Percentiles rank a stretch among this genome's conserved stretches.
Evolutionary conservation across 2,888 invertebrate species (phyloP).

Genomic region (Theodoxus fluviatilis): DNA sequence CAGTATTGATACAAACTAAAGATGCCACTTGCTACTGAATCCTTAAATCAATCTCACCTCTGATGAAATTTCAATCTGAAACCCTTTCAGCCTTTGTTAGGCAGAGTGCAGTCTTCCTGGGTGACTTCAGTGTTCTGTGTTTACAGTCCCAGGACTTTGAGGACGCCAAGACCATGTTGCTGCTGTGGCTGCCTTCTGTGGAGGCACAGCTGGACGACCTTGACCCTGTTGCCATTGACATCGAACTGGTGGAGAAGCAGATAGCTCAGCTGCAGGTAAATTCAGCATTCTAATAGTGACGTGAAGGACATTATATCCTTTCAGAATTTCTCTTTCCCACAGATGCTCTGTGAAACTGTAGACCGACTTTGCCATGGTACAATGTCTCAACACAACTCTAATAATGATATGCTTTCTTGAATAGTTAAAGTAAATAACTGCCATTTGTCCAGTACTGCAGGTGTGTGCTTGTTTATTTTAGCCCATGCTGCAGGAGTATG

Average conservation of each 20-base stretch:
- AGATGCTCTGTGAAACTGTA: too few relatives aligned
- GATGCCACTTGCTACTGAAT: too few relatives aligned
- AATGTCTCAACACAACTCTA: too few relatives aligned
- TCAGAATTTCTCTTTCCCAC: not conserved
- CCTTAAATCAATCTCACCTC: too few relatives aligned
- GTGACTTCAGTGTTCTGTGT: too few relatives aligned
- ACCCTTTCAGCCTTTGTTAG: too few relatives aligned
- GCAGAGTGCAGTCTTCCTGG: too few relatives aligned
- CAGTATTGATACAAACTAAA: too few relatives aligned
- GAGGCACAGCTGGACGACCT: conserved; percentile 80
- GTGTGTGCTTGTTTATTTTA: conserved; percentile 49
- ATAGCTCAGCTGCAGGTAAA: conserved; percentile 68
- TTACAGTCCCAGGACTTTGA: conserved; percentile 88
- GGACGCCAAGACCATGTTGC: conserved; percentile 79
- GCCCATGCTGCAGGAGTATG: conserved; percentile 86
- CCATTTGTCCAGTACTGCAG: not conserved
- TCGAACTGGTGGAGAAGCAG: conserved; percentile 84
- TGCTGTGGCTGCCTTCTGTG: conserved; percentile 84
- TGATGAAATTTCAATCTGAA: too few relatives aligned
- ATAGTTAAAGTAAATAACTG: not conserved
- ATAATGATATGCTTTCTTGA: too few relatives aligned
- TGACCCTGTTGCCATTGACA: conserved; percentile 85
- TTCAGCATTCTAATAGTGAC: not conserved
- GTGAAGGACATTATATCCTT: not conserved
- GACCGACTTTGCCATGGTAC: too few relatives aligned